Evolutionary conservation across 2,797 vertebrate genomes (phyloP), one percentile per base, ranked within the genome.

Genomic region (Otus scops): DNA sequence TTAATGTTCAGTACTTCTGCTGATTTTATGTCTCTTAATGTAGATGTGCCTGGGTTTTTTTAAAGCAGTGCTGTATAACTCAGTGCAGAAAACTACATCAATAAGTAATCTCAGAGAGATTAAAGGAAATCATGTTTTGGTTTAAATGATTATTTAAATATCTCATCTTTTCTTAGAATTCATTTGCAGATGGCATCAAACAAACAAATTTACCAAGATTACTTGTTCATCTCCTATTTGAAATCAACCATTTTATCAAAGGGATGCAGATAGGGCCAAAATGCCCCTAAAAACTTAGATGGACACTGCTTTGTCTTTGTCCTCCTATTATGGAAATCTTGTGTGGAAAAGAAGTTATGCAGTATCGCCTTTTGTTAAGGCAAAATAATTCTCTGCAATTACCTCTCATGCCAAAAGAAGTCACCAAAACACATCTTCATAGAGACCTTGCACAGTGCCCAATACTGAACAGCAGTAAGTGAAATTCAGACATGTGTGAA

Each of bases 121-220:
- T 94, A 96, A 86, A 79, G 64, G 38, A 91, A 92, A 95, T 88
- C 45, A 91, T 47, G 70, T 78, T 92, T 90, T 82, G 70, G 36
- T 61, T 15, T 77, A 92, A 95, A 95, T 34, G 83, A 68, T 96
- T 88, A 94, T 85, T 90, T 95, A 93, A 86, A 85, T 92, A 68
- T 36, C 59, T 71, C 84, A 63, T 39, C 18, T 32, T 54, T 85
- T 77, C 75, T 90, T 45, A 57, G 67, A 76, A 85, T 56, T 93
- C 27, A 60, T 93, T 87, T 95, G 68, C 73, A 87, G 50, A 65
- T 28, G 34, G 28, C 81, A 89, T 76, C 75, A 70, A 85, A 56
- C n/a, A 77, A 94, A 85, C 20, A 83, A 78, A 85, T 91, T 69
- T 67, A 53, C 24, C 59, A 71, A 84, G 43, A 73, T 75, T 93